phyloP scores from a whole-genome alignment of 2,113 vertebrate species.

The Excalfactoria chinensis region DNA sequence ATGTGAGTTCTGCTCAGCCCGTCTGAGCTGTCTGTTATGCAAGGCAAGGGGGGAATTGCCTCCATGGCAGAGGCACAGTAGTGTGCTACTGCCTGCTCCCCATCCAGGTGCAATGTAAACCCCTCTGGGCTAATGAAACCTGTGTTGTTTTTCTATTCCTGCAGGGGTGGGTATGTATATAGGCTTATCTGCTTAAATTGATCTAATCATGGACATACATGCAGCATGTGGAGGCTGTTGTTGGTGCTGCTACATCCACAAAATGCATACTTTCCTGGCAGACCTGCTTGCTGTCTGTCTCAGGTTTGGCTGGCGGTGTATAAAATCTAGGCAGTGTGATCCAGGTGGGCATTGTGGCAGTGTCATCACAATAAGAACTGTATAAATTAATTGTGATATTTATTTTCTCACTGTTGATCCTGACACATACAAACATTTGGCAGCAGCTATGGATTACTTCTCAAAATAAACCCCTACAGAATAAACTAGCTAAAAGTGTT shows the following conservation, averaged over 20 bases:
- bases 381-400: constrained; percentile 54
- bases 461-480: constrained; percentile 51
- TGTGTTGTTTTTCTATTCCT: background rate
- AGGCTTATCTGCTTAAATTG: background rate
- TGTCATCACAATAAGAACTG: background rate
- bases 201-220: accelerated
- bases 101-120: background rate
- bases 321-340: background rate
- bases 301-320: background rate
- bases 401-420: constrained; percentile 49
- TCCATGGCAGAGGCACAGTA: background rate
- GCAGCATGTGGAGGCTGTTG: background rate
- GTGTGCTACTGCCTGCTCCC: background rate
- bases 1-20: background rate
- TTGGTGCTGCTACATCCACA: background rate
- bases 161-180: background rate
- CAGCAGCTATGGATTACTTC: constrained; percentile 38
- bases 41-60: background rate
- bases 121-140: background rate
- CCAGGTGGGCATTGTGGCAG: background rate
- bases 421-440: constrained; percentile 46
- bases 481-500: constrained; percentile 60
- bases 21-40: background rate
- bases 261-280: background rate
- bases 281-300: background rate